These are phyloP conservation scores for Syngnathus rostellatus DNA, from an alignment of 2,797 vertebrate species.

Conservation along the genomic window DNA sequence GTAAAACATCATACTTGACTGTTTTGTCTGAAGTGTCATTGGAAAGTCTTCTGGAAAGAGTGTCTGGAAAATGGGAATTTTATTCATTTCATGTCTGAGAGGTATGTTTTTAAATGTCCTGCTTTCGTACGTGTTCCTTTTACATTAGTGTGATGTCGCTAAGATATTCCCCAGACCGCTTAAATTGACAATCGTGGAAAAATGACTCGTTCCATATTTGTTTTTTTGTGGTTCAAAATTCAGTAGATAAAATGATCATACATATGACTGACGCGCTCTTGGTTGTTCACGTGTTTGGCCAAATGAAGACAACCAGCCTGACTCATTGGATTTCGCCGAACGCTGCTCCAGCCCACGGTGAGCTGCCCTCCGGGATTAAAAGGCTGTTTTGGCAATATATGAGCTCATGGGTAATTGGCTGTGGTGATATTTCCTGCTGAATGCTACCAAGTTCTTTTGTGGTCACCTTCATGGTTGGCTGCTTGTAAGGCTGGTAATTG, in stretches of 20 bases:
- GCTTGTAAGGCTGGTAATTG: conserved; percentile 51
- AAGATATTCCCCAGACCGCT: background rate
- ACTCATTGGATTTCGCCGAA: conserved; percentile 29
- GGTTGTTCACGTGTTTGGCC: conserved; percentile 22
- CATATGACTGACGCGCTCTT: too few relatives aligned
- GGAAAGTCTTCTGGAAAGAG: conserved; percentile 25
- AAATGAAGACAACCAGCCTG: conserved; percentile 14
- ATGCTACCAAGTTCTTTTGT: conserved; percentile 64
- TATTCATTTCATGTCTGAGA: background rate
- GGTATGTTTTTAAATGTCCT: background rate
- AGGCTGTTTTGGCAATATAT: conserved; percentile 72
- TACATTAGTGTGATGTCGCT: background rate
- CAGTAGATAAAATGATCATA: background rate
- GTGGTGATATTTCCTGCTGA: conserved; percentile 62
- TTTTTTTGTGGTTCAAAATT: too few relatives aligned
- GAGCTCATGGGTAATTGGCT: conserved; percentile 65
- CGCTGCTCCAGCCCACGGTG: conserved; percentile 31
- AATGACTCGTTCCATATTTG: too few relatives aligned
- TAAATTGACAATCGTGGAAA: background rate
- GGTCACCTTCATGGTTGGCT: conserved; percentile 38
- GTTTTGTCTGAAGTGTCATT: conserved; percentile 32
- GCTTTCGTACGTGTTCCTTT: background rate
- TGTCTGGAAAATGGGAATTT: conserved; percentile 13
- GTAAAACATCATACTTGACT: conserved; percentile 27
- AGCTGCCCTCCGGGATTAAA: conserved; percentile 63